Evolutionary conservation across 2,797 vertebrate species (phyloP), one percentile per base, ranked within the genome.

Genomic region (Gallinago stenura): DNA sequence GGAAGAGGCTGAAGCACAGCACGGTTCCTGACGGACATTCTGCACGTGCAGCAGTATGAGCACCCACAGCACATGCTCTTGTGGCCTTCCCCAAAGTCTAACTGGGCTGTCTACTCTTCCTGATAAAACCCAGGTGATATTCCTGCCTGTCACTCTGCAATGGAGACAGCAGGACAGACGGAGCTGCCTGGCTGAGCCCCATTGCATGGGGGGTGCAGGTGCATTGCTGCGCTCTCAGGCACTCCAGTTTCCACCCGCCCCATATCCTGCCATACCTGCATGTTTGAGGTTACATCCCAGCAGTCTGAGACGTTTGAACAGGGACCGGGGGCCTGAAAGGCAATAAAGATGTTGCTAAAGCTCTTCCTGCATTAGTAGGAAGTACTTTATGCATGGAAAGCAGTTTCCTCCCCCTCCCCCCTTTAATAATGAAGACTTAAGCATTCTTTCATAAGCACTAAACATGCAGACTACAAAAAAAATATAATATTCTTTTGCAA

Each of bases 291-390:
- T 72, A 70, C 48, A 41, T 92, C 58, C 57, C 9, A 58, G 66
- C 78, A 89, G 39, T 48, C 73, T 21, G 86, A 69, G 65, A 35
- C 7, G 43, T 6, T 71, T 61, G 54, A 62, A 60, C 80, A 84
- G 50, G 90, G 77, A 72, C 14, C 9, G 50, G 88, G 81, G 26
- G 66, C 62, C 95, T 97, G 93, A 87, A 96, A 94, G 35, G n/a
- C 83, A 93, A 90, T 26, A 61, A 1, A 93, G 43, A 82, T 58
- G 6, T 45, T 87, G 66, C 62, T 87, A 76, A 94, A 84, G 6
- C 57, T 66, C 79, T 81, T 91, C 31, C 53, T 57, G 17, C 37
- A 24, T 50, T 43, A 86, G 24, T 24, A 61, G 88, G 91, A 88
- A 93, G 77, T 60, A 65, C 10, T 90, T 87, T 69, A 31, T 90